Base-by-base conservation (phyloP, 1,140 invertebrate species). In the Spodoptera litura region DNA sequence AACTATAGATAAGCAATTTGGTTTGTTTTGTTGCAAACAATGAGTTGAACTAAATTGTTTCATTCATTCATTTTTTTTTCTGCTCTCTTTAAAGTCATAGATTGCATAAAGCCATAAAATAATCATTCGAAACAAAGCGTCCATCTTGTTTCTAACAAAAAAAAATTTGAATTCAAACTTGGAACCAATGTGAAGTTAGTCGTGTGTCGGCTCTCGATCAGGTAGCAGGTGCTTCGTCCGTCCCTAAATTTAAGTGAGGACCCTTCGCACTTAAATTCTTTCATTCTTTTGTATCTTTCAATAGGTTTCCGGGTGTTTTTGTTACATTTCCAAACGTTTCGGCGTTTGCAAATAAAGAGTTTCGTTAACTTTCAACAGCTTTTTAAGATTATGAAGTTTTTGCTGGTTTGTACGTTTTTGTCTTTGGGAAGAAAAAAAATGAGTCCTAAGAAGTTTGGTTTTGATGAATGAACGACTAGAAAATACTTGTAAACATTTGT, bases 181-280 rank as follows among this genome's bases (percentile, higher is more conserved):
- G 10, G 52, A 51, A 66, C 59, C 72, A 13, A 44, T 44, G 52
- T 78, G 73, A 79, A 75, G 73, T 51, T 53, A 70, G 52, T 20
- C 49, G 13, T 13, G n/a, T 15, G 59, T 64, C 58, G 38, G 38
- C 38, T 8, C 4, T 44, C 38, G 73, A 72, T 58, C 85, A 86
- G 83, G 85, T 86, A 86, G 85, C 83, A 88, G 86, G 83, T 88
- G 86, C 74, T 64, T 55, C 55, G 53, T 27, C 64, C 55, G 53
- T 27, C 64, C 66, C 78, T 80, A 53, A 44, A 68, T 53, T 25
- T 72, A 79, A 70, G 13, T 12, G 52, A 49, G 73, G 66, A 80
- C 83, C 83, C 83, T 71, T 77, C 62, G 44, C 35, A 51, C 13
- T 66, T 49, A 74, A 53, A 70, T 77, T 77, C 62, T 56, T 38